Conservation (phyloP, 1,140 invertebrate species). For the Stegodyphus mimosarum region DNA sequence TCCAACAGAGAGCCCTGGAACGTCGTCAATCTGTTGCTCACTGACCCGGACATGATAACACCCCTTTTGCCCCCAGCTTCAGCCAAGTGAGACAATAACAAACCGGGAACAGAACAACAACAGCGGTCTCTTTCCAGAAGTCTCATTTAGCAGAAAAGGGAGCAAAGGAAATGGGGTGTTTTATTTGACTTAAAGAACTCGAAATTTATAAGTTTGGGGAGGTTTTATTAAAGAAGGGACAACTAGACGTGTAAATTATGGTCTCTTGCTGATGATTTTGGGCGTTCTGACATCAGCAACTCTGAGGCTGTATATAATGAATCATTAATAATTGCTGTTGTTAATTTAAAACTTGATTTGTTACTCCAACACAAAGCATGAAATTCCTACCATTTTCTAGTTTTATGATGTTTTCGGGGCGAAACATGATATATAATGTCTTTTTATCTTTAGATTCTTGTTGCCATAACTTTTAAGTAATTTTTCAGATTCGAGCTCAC, state of each 20-base stretch:
- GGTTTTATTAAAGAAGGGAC: not conserved
- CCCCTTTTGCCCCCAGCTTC: not conserved
- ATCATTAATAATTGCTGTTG: not conserved
- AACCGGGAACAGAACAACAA: not conserved
- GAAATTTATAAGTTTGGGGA: not conserved
- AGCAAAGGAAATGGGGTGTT: not conserved
- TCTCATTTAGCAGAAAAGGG: not conserved
- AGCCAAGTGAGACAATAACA: not conserved
- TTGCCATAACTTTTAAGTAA: too few relatives aligned
- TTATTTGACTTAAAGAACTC: not conserved
- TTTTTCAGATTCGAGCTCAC: too few relatives aligned
- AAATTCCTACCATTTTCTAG: not conserved
- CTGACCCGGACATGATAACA: conserved; percentile 18
- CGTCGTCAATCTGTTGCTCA: conserved; percentile 45
- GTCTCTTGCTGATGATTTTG: not conserved
- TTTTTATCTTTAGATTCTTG: too few relatives aligned
- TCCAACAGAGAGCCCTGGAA: conserved; percentile 31
- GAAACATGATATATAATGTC: too few relatives aligned
- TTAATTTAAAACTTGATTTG: not conserved
- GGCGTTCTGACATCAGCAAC: not conserved
- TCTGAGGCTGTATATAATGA: not conserved
- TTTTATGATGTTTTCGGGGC: too few relatives aligned
- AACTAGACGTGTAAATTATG: not conserved
- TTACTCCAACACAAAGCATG: not conserved
- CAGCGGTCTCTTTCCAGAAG: not conserved